Conservation (phyloP, 2,797 vertebrate species). For the Enteromius paludinosus region DNA sequence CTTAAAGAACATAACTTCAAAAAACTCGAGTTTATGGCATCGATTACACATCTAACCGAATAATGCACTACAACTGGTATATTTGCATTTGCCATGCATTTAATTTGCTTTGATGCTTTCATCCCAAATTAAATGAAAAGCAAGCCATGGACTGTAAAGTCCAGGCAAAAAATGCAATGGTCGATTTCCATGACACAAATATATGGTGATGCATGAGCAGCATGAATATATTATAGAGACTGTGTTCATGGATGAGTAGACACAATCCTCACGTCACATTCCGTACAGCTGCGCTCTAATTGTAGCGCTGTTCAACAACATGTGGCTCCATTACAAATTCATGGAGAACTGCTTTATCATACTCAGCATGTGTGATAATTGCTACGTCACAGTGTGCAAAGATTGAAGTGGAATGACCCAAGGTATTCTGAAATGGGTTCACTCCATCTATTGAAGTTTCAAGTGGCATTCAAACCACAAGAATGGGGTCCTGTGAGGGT, state of each 20-base stretch:
- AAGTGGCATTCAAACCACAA: background rate
- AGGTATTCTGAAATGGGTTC: slow-evolving; percentile 1
- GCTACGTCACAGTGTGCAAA: background rate
- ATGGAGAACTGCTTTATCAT: slow-evolving; percentile 28
- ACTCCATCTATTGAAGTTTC: background rate
- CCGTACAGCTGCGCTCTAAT: slow-evolving; percentile 17
- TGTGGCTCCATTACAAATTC: slow-evolving; percentile 36
- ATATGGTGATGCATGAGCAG: background rate
- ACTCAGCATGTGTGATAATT: slow-evolving; percentile 7
- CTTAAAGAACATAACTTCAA: background rate
- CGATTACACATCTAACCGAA: background rate
- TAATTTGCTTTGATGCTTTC: background rate
- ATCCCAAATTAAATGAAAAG: background rate
- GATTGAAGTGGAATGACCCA: background rate
- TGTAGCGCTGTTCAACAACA: slow-evolving; percentile 11
- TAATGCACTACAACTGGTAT: no score
- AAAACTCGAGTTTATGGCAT: background rate
- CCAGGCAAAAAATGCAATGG: background rate
- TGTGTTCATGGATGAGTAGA: slow-evolving; percentile 13
- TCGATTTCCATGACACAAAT: slow-evolving; percentile 7
- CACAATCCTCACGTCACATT: background rate
- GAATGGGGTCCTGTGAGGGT: background rate
- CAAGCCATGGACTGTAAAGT: background rate
- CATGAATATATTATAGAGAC: slow-evolving; percentile 25
- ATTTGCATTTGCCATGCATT: background rate